A percentile compares a stretch with the other conserved stretches of the same genome.
Evolutionary conservation across 2,797 vertebrate species (phyloP).

Genomic region (Paratrypauchen microcephalus): DNA sequence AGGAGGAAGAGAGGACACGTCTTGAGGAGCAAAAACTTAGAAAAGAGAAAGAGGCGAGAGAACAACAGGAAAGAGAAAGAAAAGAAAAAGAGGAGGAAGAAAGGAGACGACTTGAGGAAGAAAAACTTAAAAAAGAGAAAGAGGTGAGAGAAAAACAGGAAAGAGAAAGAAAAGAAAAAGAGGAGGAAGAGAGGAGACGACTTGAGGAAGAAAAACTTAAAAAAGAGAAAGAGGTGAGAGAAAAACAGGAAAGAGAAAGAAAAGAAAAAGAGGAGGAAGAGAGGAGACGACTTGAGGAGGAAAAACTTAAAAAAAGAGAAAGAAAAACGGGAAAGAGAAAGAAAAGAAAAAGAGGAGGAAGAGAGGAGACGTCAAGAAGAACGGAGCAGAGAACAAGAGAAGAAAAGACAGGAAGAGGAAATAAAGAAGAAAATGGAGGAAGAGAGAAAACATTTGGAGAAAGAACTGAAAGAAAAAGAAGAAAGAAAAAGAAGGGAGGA

Average conservation of each 20-base stretch:
- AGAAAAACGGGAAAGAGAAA: slow-evolving; percentile 4
- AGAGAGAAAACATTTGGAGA: not conserved
- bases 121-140: slow-evolving; percentile 21
- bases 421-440: slow-evolving; percentile 1
- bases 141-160: slow-evolving; percentile 10
- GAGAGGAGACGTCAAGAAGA: not conserved
- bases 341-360: slow-evolving; percentile 4
- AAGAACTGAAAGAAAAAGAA: slow-evolving; percentile 13
- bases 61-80: slow-evolving; percentile 35
- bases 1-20: slow-evolving; percentile 31
- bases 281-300: not conserved
- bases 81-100: slow-evolving; percentile 33
- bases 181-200: slow-evolving; percentile 25
- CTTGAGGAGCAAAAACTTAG: slow-evolving; percentile 28
- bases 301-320: slow-evolving; percentile 44
- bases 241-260: slow-evolving; percentile 17
- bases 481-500: slow-evolving; percentile 15
- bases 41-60: slow-evolving; percentile 42
- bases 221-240: slow-evolving; percentile 1
- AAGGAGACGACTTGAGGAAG: not conserved
- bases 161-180: slow-evolving; percentile 26
- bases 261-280: slow-evolving; percentile 26
- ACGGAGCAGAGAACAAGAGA: not conserved
- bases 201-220: not conserved
- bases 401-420: slow-evolving; percentile 5